A percentile compares a stretch with the other conserved stretches of the same genome.
phyloP scores from a whole-genome alignment of 2,797 vertebrate species.

The Clarias platycephalus region DNA sequence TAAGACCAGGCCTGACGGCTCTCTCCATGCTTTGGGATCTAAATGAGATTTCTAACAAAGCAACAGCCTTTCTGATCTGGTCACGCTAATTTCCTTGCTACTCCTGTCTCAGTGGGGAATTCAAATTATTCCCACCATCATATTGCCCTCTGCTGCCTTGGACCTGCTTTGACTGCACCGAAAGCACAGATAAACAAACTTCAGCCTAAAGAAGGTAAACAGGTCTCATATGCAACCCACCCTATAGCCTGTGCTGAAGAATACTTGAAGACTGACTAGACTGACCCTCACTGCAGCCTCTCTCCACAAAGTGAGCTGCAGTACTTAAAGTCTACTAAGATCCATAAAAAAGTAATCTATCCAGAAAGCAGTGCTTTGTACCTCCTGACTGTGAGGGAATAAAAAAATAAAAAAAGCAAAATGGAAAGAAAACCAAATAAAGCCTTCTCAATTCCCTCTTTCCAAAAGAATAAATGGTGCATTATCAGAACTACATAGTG shows the following conservation, averaged over 20 bases:
- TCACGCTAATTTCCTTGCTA: conserved; percentile 48
- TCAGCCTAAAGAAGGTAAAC: conserved; percentile 18
- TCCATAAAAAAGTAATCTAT: conserved; percentile 12
- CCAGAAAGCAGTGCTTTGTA: conserved; percentile 4
- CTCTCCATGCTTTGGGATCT: conserved; percentile 39
- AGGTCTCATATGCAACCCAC: neutral
- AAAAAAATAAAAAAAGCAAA: neutral
- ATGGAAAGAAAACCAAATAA: conserved; percentile 2
- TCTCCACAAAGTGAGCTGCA: conserved; percentile 11
- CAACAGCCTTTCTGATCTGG: conserved; percentile 38
- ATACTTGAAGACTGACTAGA: neutral
- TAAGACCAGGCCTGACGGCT: conserved; percentile 39
- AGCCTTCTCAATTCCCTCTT: conserved; percentile 12
- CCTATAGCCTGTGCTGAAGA: conserved; percentile 2
- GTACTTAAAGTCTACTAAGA: conserved; percentile 22
- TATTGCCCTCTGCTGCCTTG: conserved; percentile 31
- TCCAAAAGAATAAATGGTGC: conserved; percentile 11
- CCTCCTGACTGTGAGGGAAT: neutral
- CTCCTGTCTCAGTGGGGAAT: conserved; percentile 40
- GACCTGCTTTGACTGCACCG: conserved; percentile 40
- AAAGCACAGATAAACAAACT: conserved; percentile 44
- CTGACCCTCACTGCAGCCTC: neutral
- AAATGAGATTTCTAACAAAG: conserved; percentile 51
- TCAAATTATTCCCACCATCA: conserved; percentile 49
- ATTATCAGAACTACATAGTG: conserved; percentile 9